Conservation (phyloP, 2,113 vertebrate genomes). For the Ornithorhynchus anatinus region DNA sequence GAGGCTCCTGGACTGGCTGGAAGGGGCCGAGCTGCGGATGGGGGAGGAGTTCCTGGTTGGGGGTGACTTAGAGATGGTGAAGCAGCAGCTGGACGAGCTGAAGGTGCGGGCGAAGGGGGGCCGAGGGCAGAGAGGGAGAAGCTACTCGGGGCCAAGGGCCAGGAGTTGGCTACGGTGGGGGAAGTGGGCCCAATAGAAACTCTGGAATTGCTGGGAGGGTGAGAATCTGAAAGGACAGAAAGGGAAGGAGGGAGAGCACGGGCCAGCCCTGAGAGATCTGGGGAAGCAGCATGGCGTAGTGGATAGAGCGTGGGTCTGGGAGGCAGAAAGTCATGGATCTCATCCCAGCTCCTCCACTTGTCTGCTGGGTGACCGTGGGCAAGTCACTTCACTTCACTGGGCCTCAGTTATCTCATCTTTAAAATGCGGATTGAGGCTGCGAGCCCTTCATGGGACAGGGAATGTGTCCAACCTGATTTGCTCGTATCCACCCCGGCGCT, state of each 20-base stretch:
- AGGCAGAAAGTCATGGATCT: no score
- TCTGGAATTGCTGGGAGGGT: background rate
- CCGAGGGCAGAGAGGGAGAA: background rate
- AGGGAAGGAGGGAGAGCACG: background rate
- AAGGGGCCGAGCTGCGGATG: conserved; percentile 76
- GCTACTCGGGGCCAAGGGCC: no score
- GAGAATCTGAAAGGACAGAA: background rate
- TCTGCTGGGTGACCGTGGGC: no score
- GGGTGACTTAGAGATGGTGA: conserved; percentile 77
- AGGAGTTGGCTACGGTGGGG: background rate
- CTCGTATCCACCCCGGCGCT: no score
- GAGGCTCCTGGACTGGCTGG: conserved; percentile 83
- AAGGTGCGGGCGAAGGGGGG: conserved; percentile 68
- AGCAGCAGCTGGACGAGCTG: conserved; percentile 81
- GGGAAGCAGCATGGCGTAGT: no score
- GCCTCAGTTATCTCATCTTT: no score
- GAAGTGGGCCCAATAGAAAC: background rate
- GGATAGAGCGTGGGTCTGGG: no score
- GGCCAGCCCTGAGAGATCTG: background rate
- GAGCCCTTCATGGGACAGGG: no score
- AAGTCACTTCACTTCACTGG: no score
- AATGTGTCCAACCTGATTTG: no score
- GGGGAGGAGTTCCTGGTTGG: conserved; percentile 78
- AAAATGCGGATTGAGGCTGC: no score
- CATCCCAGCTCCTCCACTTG: no score